Evolutionary conservation across 2,888 invertebrate genomes (phyloP).

Genomic region (Cryptosula pallasiana): DNA sequence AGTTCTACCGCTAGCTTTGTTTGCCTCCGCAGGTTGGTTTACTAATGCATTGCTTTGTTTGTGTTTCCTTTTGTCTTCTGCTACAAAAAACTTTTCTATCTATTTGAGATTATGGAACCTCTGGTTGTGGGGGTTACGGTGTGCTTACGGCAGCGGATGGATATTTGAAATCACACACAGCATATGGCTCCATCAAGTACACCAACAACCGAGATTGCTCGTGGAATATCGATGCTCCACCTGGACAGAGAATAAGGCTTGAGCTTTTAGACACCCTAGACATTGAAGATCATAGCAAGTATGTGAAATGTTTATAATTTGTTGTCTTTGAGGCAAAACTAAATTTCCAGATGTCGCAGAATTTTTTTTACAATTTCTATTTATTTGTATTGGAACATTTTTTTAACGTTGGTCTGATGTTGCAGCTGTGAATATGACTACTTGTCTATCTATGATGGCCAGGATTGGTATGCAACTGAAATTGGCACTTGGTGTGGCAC

Average conservation of each 20-base stretch:
- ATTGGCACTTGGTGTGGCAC: constrained; percentile 24
- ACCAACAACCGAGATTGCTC: constrained; percentile 8
- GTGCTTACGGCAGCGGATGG: not conserved
- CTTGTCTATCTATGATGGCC: constrained; percentile 20
- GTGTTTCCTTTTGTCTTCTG: no score
- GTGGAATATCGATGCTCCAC: not conserved
- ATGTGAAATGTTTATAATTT: no score
- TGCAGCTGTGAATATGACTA: constrained; percentile 15
- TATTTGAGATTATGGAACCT: not conserved
- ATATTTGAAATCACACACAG: constrained; percentile 1
- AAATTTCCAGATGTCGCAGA: no score
- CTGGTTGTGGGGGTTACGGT: constrained; percentile 16
- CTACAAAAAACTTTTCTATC: no score
- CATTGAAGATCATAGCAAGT: constrained; percentile 17
- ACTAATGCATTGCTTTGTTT: no score
- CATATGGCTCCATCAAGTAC: not conserved
- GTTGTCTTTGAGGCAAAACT: no score
- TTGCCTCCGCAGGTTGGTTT: no score
- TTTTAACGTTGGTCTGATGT: no score
- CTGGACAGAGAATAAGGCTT: not conserved
- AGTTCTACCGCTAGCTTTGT: no score
- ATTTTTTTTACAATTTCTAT: no score
- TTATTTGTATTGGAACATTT: no score
- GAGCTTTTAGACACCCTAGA: not conserved
- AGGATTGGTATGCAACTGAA: not conserved